Evolutionary conservation across 2,888 invertebrate species (phyloP), one percentile per base, ranked within the genome.

Genomic region (Polyommatus icarus): DNA sequence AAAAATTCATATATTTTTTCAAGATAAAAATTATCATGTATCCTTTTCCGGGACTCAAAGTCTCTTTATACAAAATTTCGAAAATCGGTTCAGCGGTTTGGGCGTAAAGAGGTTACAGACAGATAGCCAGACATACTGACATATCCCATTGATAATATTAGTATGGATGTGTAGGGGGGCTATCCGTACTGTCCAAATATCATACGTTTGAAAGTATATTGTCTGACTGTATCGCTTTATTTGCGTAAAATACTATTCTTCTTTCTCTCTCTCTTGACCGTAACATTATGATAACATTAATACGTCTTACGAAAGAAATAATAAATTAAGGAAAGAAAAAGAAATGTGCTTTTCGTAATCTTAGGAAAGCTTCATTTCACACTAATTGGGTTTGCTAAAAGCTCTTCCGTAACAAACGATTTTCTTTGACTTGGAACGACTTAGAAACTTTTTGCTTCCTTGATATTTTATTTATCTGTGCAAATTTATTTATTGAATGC

Each of bases 361-460:
- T 81, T 78, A 81, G 79, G 81, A 80, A 82, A 80, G 81, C 79
- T 81, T 82, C 81, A 82, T 83, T 82, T 82, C 81, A 82, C 83
- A 83, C 83, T 84, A 84, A 84, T 84, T 84, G 84, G 84, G 83
- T 83, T 81, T 81, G 81, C 82, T 83, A 81, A 84, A 83, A 82
- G 83, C 83, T 82, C 82, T 82, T 80, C 79, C 81, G 78, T 80
- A 81, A 81, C 81, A 82, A 81, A 81, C 79, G 80, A 80, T 79
- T 79, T 79, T 71, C 79, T 79, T 79, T 78, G 76, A 75, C 75
- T 75, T 24, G 7, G 50, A 15, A 46, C 18, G 46, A 75, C 75
- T 75, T 75, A 50, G 29, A 54, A 75, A 75, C 46, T 75, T 54
- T 50, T 75, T 18, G 24, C 18, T 75, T 15, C 24, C 54, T 29